Conservation (phyloP, 2,888 invertebrate species). For the Dicyrtomina minuta region DNA sequence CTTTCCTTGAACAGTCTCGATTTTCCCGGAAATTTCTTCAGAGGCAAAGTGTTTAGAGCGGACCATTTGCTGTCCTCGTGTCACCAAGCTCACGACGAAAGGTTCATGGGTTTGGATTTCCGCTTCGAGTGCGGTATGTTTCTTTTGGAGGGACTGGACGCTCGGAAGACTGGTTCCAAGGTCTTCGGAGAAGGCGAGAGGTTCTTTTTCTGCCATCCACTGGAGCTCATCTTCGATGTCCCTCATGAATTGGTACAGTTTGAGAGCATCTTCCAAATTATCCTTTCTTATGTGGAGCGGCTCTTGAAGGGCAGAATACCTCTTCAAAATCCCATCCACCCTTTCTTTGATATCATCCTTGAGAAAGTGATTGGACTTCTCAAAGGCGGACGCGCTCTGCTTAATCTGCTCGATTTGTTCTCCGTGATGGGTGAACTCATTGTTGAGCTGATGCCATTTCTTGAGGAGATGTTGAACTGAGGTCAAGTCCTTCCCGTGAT, state of each 20-base stretch:
- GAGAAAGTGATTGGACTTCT: constrained; percentile 82
- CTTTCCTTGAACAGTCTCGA: constrained; percentile 69
- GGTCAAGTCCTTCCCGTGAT: constrained; percentile 83
- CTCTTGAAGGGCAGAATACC: constrained; percentile 78
- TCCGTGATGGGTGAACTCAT: constrained; percentile 78
- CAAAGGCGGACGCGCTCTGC: constrained; percentile 76
- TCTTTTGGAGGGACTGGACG: constrained; percentile 88
- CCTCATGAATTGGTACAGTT: constrained; percentile 83
- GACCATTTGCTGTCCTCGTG: constrained; percentile 75
- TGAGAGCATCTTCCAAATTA: constrained; percentile 84
- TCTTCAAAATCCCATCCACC: constrained; percentile 67
- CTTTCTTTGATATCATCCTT: constrained; percentile 78
- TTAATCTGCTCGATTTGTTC: constrained; percentile 79
- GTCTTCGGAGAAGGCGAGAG: constrained; percentile 70
- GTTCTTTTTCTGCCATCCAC: constrained; percentile 82
- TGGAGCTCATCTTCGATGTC: constrained; percentile 90
- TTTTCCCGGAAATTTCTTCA: constrained; percentile 68
- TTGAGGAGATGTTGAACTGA: constrained; percentile 75
- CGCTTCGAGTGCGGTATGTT: constrained; percentile 86
- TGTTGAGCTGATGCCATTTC: constrained; percentile 71
- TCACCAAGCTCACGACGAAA: constrained; percentile 71
- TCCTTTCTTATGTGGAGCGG: constrained; percentile 88
- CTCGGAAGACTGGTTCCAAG: constrained; percentile 60
- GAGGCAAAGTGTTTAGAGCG: constrained; percentile 83
- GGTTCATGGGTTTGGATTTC: constrained; percentile 86